These are phyloP conservation scores for Leguminivora glycinivorella DNA, from an alignment of 1,140 invertebrate species.

Conservation along the genomic window DNA sequence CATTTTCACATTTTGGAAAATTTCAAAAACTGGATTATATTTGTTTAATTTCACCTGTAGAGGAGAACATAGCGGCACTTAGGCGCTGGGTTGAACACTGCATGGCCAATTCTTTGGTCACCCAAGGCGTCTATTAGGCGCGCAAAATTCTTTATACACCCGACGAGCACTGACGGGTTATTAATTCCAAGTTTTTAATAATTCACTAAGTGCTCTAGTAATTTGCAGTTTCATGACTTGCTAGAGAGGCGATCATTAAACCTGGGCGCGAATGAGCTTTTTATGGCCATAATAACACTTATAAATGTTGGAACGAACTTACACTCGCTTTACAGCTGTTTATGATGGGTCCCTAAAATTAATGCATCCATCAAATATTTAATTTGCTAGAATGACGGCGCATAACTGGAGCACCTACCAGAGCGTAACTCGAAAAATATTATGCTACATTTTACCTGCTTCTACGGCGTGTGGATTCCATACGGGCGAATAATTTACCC, in stretches of 20 bases:
- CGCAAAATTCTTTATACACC: too few relatives aligned
- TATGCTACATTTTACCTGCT: constrained; percentile 4
- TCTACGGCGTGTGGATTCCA: too few relatives aligned
- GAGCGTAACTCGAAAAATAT: constrained; percentile 27
- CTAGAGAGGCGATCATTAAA: constrained; percentile 53
- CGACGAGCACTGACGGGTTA: too few relatives aligned
- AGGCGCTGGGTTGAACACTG: too few relatives aligned
- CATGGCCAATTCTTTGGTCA: too few relatives aligned
- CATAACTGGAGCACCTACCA: constrained; percentile 14
- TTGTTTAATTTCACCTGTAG: too few relatives aligned
- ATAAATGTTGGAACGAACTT: constrained; percentile 57
- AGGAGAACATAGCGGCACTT: too few relatives aligned
- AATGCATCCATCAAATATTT: constrained; percentile 48
- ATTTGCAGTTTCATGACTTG: constrained; percentile 40
- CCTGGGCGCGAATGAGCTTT: constrained; percentile 55
- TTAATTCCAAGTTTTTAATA: constrained; percentile 59
- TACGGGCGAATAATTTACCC: too few relatives aligned
- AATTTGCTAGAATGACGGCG: constrained; percentile 33
- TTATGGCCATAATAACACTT: constrained; percentile 62
- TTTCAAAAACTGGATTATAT: too few relatives aligned
- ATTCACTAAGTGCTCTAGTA: constrained; percentile 37
- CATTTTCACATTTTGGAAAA: too few relatives aligned
- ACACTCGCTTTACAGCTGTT: constrained; percentile 49
- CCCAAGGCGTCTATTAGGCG: too few relatives aligned
- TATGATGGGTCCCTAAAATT: constrained; percentile 39